A percentile compares a stretch with the other conserved stretches of the same genome.
These are phyloP conservation scores for Blennius ocellaris DNA, from an alignment of 2,113 vertebrate species.

Conservation along the genomic window DNA sequence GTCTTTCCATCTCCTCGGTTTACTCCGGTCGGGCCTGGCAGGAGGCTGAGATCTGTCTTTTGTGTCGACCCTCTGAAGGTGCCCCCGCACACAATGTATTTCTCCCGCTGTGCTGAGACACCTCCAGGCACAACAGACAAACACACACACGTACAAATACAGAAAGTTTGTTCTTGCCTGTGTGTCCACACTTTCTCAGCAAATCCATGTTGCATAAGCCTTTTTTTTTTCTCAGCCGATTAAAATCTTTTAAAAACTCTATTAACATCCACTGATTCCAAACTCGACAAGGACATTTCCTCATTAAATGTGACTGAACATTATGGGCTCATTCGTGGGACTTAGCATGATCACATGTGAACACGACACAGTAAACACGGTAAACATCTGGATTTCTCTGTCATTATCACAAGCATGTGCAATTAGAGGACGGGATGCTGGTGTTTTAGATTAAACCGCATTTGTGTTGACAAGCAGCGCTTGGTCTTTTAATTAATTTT, in stretches of 20 bases:
- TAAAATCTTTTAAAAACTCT: background rate
- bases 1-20: conserved; percentile 52
- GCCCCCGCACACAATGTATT: conserved; percentile 59
- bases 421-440: background rate
- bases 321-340: background rate
- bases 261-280: too few species aligned
- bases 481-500: background rate
- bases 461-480: background rate
- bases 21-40: conserved; percentile 53
- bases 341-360: background rate
- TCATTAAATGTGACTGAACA: background rate
- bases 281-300: background rate
- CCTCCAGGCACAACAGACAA: conserved; percentile 41
- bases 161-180: too few species aligned
- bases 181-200: too few species aligned
- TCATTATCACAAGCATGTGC: background rate
- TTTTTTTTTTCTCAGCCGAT: background rate
- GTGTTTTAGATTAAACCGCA: background rate
- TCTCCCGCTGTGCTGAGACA: conserved; percentile 61
- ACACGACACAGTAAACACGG: background rate
- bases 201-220: too few species aligned
- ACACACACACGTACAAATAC: background rate
- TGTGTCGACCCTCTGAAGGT: conserved; percentile 71
- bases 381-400: background rate
- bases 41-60: conserved; percentile 69